Base-by-base conservation (phyloP, 2,797 vertebrate genomes). In the Anolis apletophallus region DNA sequence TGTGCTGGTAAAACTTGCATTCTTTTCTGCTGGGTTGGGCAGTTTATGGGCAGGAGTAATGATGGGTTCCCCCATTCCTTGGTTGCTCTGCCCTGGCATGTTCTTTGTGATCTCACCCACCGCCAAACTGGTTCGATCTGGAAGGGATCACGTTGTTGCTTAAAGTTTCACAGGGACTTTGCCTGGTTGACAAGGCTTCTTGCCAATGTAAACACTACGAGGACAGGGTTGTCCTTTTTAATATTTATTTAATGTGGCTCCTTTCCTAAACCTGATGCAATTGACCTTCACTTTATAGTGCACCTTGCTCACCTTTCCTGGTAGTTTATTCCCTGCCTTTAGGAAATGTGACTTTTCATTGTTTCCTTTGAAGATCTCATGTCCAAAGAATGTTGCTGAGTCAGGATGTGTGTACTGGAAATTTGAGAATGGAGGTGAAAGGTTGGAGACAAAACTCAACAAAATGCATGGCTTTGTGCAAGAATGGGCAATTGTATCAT, bases 131-230 rank as follows among this genome's bases (percentile, higher is more conserved):
- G 84, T 72, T 54, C 36, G 69, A 71, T 34, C 75, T 78, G 34
- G 84, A 79, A 79, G 55, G 1, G 0, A 57, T 17, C 75, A 19
- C 40, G 26, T 61, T 80, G 67, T 78, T 21, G 54, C 36, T 80
- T 72, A 68, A 72, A 61, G 77, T 34, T 85, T 85, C 68, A 52
- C 84, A 80, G 76, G 54, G 84, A 85, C 76, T 85, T 80, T 61
- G 67, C 12, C 29, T 50, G 19, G 5, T 32, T 17, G 54, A 46
- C 4, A 12, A n/a, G 55, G 69, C 78, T 7, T 2, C 0, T 16
- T 36, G 78, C 85, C 78, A 86, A 67, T 54, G 19, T 59, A 86
- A 86, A 81, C 59, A 54, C 1, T n/a, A 29, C 13, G 23, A 6
- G 50, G 50, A 6, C 10, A 0, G 55, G 32, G 23, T 46, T 54